Evolutionary conservation across 2,888 invertebrate species (phyloP), one percentile per base, ranked within the genome.

Genomic region (Papilio demoleus): DNA sequence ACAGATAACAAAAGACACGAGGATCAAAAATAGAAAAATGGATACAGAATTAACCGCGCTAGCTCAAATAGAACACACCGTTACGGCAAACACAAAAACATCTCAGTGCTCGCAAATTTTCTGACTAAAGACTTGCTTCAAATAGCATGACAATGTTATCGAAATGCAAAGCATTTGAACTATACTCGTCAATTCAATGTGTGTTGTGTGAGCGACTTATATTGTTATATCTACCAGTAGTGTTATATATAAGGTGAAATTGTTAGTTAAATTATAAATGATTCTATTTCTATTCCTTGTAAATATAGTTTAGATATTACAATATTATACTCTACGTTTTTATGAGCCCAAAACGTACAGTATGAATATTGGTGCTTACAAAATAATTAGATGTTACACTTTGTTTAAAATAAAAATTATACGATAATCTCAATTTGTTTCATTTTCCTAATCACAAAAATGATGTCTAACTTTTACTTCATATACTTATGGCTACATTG

Each of bases 31-130:
- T 66, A 90, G 84, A 76, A 91, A 83, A 72, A 90, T 84, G 90
- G 93, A 81, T 17, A 93, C 92, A 22, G 89, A 93, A 74, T 70
- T 93, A 70, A 93, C 89, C 0, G 92, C 90, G 1, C 71, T 93
- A 1, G 93, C 87, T 56, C 92, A 86, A 77, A 78, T 82, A 85
- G 94, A 86, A 77, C 93, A 81, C 79, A 93, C 86, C 17, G 90
- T 83, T 1, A 93, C 85, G 67, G 88, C 78, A 0, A 92, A 84
- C 77, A 91, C 93, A 17, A 93, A 93, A 60, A 90, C 91, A 0
- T 92, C 92, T 1, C 93, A 94, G 75, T 94, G 94, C 75, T 94
- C 92, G 0, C 92, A 92, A 78, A 88, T 92, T 90, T 92, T 92
- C 90, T 92, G 92, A 92, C 92, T 92, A 92, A 92, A 90, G 77